Base-by-base conservation (phyloP, 2,113 vertebrate species). In the Laterallus jamaicensis region DNA sequence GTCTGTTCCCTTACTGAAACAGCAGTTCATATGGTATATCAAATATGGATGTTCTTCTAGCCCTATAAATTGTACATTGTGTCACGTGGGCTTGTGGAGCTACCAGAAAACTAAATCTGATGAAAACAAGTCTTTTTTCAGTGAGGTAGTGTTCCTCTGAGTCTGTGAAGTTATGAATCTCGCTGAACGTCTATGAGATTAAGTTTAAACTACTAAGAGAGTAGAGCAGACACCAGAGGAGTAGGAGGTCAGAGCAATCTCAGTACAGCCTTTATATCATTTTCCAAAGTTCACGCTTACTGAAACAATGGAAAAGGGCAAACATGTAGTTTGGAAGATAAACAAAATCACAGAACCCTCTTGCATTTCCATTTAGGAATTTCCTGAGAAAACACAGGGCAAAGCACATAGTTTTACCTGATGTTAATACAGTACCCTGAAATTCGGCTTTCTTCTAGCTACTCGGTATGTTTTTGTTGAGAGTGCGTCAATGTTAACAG, bases 21-120 rank as follows among this genome's bases (percentile, higher is more conserved):
- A 62, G 54, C 52, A 21, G 59, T 71, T 67, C 0, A 0, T 44
- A 11, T 16, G 32, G 5, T 0, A 29, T 5, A 8, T 50, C 39
- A 13, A 10, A 47, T 55, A 54, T 32, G 25, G 28, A 78, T 9
- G 5, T 40, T 88, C 29, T 69, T 69, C 13, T 18, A 59, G 37
- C 24, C 55, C 39, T 76, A 2, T 55, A 22, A 19, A 21, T 8
- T 49, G 26, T 80, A 14, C 12, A 4, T 13, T 49, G 63, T 58
- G 56, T 84, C 58, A 59, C 5, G 1, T 44, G 44, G 88, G 25
- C 42, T 69, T 58, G 20, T 0, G 0, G 49, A 74, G 26, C 42
- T 58, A 32, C 24, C 15, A 42, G 50, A 76, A 76, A 60, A 31
- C 14, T 5, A 11, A 37, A 37, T 75, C 44, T 88, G 20, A 63